Evolutionary conservation across 64 coral and sea anemone genomes (phyloP).

Genomic region (Trachythela sp.): DNA sequence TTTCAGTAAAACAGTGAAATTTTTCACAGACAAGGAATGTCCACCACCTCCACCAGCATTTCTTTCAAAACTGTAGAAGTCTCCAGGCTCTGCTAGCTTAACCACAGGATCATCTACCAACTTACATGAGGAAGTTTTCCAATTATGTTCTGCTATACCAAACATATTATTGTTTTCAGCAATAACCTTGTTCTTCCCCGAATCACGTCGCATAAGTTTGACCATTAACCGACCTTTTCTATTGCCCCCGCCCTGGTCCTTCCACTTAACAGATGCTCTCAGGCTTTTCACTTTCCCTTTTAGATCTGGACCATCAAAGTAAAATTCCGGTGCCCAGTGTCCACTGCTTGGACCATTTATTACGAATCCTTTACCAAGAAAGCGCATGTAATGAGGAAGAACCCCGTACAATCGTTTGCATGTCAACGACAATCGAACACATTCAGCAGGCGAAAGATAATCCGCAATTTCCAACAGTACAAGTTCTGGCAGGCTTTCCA

Average conservation of each 20-base stretch:
- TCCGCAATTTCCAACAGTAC: slow-evolving; percentile 17
- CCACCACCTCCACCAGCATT: slow-evolving; percentile 64
- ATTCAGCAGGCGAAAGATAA: slow-evolving; percentile 26
- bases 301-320: slow-evolving; percentile 49
- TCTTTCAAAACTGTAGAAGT: slow-evolving; percentile 61
- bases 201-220: slow-evolving; percentile 35
- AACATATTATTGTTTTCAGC: slow-evolving; percentile 32
- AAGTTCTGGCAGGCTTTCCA: slow-evolving; percentile 43
- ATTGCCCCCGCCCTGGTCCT: slow-evolving; percentile 59
- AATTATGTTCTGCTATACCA: slow-evolving; percentile 55
- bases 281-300: slow-evolving; percentile 1
- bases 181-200: background rate
- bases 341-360: slow-evolving; percentile 28
- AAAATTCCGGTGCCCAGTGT: slow-evolving; percentile 35
- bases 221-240: slow-evolving; percentile 49
- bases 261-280: slow-evolving; percentile 33
- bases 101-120: slow-evolving; percentile 23
- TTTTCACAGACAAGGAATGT: slow-evolving; percentile 27
- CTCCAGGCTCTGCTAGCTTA: slow-evolving; percentile 17
- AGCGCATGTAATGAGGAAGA: slow-evolving; percentile 16
- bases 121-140: background rate
- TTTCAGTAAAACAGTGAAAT: slow-evolving; percentile 17
- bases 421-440: slow-evolving; percentile 19
- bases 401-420: slow-evolving; percentile 24
- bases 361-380: slow-evolving; percentile 31